Evolutionary conservation across 2,113 vertebrate genomes (phyloP).

Genomic region (Cryptoleucopteryx plumbea): DNA sequence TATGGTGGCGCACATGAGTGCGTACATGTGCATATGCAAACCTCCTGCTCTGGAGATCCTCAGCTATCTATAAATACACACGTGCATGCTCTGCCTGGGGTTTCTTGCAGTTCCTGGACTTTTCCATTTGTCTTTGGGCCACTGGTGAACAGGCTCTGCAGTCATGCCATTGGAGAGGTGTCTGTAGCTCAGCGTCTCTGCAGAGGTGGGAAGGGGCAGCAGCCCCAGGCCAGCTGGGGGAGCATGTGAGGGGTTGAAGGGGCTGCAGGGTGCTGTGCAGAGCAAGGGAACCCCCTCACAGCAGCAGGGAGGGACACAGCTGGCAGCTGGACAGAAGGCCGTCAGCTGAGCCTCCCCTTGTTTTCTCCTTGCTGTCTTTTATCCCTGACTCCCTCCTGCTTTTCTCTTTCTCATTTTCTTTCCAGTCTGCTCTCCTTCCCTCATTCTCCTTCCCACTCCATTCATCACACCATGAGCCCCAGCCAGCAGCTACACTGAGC

Average conservation of each 20-base stretch:
- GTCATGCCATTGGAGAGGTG: neutral
- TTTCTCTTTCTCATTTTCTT: neutral
- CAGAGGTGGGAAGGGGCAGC: neutral
- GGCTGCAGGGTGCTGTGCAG: neutral
- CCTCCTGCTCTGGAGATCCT: neutral
- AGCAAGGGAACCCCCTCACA: neutral
- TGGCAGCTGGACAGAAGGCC: neutral
- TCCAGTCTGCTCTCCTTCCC: neutral
- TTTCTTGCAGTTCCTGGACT: neutral
- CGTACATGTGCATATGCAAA: neutral
- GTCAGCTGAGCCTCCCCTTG: neutral
- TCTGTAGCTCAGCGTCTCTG: neutral
- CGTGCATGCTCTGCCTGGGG: neutral
- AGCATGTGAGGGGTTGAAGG: neutral
- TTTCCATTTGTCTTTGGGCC: neutral
- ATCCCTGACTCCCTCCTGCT: neutral
- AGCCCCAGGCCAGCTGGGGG: neutral
- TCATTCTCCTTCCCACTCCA: slow-evolving; percentile 35
- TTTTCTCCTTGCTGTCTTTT: neutral
- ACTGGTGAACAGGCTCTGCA: neutral
- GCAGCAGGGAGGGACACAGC: neutral
- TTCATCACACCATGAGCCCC: slow-evolving; percentile 20
- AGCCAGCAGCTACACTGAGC: slow-evolving; percentile 7
- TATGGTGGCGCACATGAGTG: neutral
- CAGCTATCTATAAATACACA: neutral